Base-by-base conservation (phyloP, 1,140 invertebrate genomes). In the Euborellia annulipes region DNA sequence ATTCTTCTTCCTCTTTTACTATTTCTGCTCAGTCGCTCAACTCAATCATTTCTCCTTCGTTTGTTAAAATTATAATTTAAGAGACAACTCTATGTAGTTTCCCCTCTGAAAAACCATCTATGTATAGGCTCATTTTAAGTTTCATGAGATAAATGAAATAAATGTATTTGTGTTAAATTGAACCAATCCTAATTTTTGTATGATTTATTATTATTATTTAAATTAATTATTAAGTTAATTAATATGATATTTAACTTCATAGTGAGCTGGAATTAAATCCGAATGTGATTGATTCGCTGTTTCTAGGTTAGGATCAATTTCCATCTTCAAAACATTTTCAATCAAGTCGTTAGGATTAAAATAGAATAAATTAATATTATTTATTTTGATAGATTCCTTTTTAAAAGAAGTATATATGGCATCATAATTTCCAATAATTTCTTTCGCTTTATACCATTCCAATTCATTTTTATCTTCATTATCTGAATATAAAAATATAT, bases 231-330 rank as follows among this genome's bases (percentile, higher is more conserved):
- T 38, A 30, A 43, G 47, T 45, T 43, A 40, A 46, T 50, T 27
- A 43, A 34, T 19, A 22, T 40, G 14, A 8, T 30, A 27, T 30
- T 43, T 58, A 77, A 78, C 81, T 74, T 85, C 81, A 64, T 85
- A 85, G 55, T 76, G 70, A 4, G 74, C 75, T 45, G 72, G 63
- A 41, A 82, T 56, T 18, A 83, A 61, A 64, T 85, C 81, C n/a
- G 79, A 82, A 52, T 82, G 73, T 50, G 68, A 65, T 43, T 71
- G 62, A 52, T 82, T 76, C 6, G 79, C 76, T 52, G 70, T 62
- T 45, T 71, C 54, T 27, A 79, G 64, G 38, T 62, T 60, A 50
- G 60, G 61, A 42, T 54, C 45, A 45, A 46, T 57, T 39, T 65
- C 54, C 43, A 62, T 51, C 23, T 56, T 49, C 41, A 51, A 56